Evolutionary conservation across 2,888 invertebrate species (phyloP).

Genomic region (Diaperis boleti): DNA sequence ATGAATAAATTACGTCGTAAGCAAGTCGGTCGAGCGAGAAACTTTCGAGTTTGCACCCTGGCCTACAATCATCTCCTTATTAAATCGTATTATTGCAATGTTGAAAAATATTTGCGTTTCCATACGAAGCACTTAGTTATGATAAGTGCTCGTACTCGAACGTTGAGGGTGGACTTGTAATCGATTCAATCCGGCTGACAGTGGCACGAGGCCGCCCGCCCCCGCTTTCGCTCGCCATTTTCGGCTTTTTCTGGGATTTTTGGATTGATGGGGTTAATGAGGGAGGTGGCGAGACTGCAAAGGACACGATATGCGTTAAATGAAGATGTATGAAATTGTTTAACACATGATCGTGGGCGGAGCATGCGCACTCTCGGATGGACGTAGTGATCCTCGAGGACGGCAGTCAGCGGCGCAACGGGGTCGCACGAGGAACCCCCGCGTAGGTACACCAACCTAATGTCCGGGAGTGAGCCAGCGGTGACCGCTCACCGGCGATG

Average conservation of each 20-base stretch:
- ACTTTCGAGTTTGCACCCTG: neutral
- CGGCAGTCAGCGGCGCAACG: conserved; percentile 62
- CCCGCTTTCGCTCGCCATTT: conserved; percentile 1
- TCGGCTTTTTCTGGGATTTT: conserved; percentile 8
- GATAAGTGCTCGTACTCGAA: conserved; percentile 18
- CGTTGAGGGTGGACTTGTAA: conserved; percentile 30
- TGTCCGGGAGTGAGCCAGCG: conserved; percentile 63
- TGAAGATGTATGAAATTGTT: conserved; percentile 38
- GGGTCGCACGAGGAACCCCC: conserved; percentile 64
- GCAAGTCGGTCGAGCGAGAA: too few relatives aligned
- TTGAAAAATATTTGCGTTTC: neutral
- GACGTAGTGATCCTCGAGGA: conserved; percentile 50
- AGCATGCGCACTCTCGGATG: conserved; percentile 58
- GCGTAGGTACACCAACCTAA: conserved; percentile 64
- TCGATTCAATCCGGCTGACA: conserved; percentile 30
- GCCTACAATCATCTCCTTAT: neutral
- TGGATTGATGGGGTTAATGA: conserved; percentile 21
- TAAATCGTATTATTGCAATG: too few relatives aligned
- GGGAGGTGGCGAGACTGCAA: conserved; percentile 30
- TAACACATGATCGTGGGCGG: conserved; percentile 44
- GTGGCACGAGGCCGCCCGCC: conserved; percentile 21
- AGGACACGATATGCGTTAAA: conserved; percentile 30
- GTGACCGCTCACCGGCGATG: conserved; percentile 66
- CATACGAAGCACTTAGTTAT: conserved; percentile 19
- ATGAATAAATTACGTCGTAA: too few relatives aligned